A percentile compares a stretch with the other conserved stretches of the same genome.
Conservation (phyloP, 2,888 invertebrate species). For the Hedychridium roseum region DNA sequence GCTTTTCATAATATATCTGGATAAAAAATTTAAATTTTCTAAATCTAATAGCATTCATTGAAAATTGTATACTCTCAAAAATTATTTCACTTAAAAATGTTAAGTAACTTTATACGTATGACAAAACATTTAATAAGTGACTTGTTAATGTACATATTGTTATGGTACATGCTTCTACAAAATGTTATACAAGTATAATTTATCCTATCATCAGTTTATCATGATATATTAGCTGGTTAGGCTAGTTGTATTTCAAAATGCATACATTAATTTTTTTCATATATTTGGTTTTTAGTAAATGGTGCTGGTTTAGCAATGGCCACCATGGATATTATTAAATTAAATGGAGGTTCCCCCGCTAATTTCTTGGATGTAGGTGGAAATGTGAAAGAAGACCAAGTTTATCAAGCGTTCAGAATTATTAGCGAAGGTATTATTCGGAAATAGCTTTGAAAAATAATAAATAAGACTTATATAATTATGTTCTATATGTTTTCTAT, state of each 20-base stretch:
- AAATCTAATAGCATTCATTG: too few relatives aligned
- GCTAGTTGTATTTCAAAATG: slow-evolving; percentile 1
- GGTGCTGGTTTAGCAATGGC: slow-evolving; percentile 99
- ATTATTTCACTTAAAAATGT: background rate
- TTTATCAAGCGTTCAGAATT: slow-evolving; percentile 90
- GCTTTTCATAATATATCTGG: too few relatives aligned
- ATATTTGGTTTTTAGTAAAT: slow-evolving; percentile 74
- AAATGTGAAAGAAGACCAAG: slow-evolving; percentile 93
- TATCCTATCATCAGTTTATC: too few relatives aligned
- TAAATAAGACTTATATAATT: slow-evolving; percentile 4
- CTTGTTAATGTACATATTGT: background rate
- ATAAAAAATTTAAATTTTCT: too few relatives aligned
- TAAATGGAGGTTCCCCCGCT: slow-evolving; percentile 95
- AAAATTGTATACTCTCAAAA: background rate
- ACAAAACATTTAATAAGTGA: background rate
- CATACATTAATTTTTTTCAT: slow-evolving; percentile 2
- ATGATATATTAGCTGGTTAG: background rate
- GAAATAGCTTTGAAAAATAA: too few relatives aligned
- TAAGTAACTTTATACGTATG: background rate
- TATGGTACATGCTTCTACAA: background rate
- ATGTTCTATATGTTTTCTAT: slow-evolving; percentile 21
- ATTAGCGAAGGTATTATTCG: slow-evolving; percentile 78
- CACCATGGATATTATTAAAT: slow-evolving; percentile 98
- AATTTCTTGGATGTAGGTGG: slow-evolving; percentile 99
- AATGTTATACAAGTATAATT: too few relatives aligned